Percentiles rank a stretch among this genome's conserved stretches.
Conservation (phyloP, 2,797 vertebrate genomes). For the Gastrophryne carolinensis region DNA sequence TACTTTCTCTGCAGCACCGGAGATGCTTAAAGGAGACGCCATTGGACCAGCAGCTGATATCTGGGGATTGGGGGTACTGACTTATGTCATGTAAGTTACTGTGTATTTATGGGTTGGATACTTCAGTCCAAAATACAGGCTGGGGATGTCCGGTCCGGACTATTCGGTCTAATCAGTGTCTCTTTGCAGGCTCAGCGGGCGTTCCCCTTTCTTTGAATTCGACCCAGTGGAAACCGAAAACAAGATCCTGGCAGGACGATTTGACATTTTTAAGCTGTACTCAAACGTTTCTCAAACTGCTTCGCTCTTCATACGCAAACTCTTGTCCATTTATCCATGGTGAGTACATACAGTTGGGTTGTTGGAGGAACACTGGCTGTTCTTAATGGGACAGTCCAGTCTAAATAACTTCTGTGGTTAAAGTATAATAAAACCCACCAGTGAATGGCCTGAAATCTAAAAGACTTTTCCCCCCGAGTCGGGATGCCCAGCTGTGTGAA, state of each 20-base stretch:
- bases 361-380: too few species aligned
- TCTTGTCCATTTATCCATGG: constrained; percentile 93
- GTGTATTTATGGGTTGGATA: not conserved
- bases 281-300: constrained; percentile 97
- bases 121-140: too few species aligned
- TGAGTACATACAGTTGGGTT: too few species aligned
- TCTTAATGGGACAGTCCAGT: too few species aligned
- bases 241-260: constrained; percentile 88
- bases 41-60: constrained; percentile 94
- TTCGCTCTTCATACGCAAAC: constrained; percentile 93
- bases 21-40: constrained; percentile 95
- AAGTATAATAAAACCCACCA: too few species aligned
- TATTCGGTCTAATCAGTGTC: not conserved
- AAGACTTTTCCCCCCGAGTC: too few species aligned
- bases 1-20: constrained; percentile 78
- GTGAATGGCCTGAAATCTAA: too few species aligned
- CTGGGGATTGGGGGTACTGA: constrained; percentile 89
- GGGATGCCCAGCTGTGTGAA: too few species aligned
- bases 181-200: constrained; percentile 85
- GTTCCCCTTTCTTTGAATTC: constrained; percentile 84
- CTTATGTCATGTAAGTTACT: constrained; percentile 91
- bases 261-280: constrained; percentile 93
- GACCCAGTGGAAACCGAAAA: constrained; percentile 86
- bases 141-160: too few species aligned
- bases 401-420: too few species aligned